Percentiles rank a stretch among this genome's conserved stretches.
These are phyloP conservation scores for Heliangelus exortis DNA, from an alignment of 2,797 vertebrate genomes.

Conservation along the genomic window DNA sequence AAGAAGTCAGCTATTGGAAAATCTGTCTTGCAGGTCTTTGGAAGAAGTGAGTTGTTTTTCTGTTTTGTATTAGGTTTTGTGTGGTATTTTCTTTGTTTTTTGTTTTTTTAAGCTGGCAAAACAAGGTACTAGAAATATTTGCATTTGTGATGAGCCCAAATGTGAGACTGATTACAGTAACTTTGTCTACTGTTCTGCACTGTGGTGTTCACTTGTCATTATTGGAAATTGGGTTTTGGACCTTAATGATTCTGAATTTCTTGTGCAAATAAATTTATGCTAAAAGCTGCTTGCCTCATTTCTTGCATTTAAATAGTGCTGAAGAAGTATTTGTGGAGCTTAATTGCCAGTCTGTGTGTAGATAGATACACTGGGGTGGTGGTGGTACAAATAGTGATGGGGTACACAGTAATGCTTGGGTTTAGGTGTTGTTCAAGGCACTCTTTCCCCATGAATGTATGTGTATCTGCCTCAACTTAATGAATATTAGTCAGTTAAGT, in stretches of 20 bases:
- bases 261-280: constrained; percentile 54
- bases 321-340: background rate
- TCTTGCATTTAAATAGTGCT: background rate
- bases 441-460: background rate
- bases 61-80: too few species aligned
- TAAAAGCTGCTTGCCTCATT: background rate
- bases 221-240: background rate
- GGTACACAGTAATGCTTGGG: background rate
- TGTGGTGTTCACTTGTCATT: constrained; percentile 27
- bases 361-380: background rate
- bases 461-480: background rate
- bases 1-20: background rate
- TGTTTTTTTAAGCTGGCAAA: background rate
- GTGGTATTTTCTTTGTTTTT: background rate
- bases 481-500: background rate
- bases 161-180: background rate
- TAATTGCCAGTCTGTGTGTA: background rate
- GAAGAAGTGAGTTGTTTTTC: background rate
- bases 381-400: background rate
- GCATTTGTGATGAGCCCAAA: constrained; percentile 6
- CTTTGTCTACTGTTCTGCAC: constrained; percentile 12
- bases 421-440: background rate
- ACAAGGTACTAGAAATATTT: background rate
- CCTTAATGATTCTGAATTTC: constrained; percentile 35
- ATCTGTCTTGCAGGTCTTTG: background rate